Conservation (phyloP, 2,888 invertebrate genomes). For the Metalampra italica region DNA sequence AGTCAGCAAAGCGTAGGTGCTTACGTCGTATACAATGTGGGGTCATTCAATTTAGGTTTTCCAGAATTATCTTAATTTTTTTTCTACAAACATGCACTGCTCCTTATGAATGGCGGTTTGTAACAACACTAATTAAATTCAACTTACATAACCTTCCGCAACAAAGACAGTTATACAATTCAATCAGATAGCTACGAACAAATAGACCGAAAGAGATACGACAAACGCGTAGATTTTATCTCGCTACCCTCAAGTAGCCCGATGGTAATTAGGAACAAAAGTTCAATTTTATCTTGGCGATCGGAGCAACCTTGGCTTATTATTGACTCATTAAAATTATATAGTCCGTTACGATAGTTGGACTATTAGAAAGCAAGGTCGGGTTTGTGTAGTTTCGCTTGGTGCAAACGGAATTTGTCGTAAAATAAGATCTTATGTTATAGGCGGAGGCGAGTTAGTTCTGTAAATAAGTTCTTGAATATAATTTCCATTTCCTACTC, state of each 20-base stretch:
- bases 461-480: not conserved
- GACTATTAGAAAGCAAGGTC: slow-evolving; percentile 73
- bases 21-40: no score
- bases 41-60: no score
- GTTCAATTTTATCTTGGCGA: slow-evolving; percentile 52
- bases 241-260: slow-evolving; percentile 37
- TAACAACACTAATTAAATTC: slow-evolving; percentile 17
- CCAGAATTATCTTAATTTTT: no score
- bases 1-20: no score
- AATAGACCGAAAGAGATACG: slow-evolving; percentile 56
- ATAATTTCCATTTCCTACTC: not conserved
- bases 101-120: no score
- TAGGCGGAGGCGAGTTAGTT: slow-evolving; percentile 16
- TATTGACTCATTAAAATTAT: slow-evolving; percentile 69
- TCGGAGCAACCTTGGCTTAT: slow-evolving; percentile 62
- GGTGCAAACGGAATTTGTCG: slow-evolving; percentile 31
- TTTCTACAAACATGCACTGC: no score
- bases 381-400: slow-evolving; percentile 43
- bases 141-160: slow-evolving; percentile 32
- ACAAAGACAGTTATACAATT: slow-evolving; percentile 48
- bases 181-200: slow-evolving; percentile 55
- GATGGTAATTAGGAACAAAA: slow-evolving; percentile 44
- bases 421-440: slow-evolving; percentile 8
- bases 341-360: slow-evolving; percentile 46
- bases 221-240: slow-evolving; percentile 52